phyloP scores from a whole-genome alignment of 2,113 vertebrate genomes.

The Oncorhynchus masou region DNA sequence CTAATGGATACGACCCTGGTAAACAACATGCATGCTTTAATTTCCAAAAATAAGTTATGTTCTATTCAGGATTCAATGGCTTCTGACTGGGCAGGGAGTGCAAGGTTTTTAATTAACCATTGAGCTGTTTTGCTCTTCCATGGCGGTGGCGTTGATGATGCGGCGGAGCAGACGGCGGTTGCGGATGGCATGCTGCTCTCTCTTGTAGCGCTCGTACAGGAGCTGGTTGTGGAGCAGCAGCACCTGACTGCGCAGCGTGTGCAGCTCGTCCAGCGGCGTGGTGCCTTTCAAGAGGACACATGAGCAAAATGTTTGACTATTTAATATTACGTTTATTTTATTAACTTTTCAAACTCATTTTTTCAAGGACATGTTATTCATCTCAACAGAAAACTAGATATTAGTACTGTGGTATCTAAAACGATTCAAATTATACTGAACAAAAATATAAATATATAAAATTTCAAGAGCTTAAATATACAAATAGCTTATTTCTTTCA shows the following conservation, averaged over 20 bases:
- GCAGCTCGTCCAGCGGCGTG: constrained; percentile 84
- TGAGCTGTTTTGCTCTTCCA: constrained; percentile 89
- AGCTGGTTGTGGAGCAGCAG: constrained; percentile 89
- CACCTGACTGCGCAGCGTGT: constrained; percentile 84
- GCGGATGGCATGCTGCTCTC: constrained; percentile 91
- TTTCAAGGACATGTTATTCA: too few species aligned
- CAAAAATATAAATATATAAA: too few species aligned
- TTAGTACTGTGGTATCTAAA: too few species aligned
- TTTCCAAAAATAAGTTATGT: too few species aligned
- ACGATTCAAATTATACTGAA: too few species aligned
- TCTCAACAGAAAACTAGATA: too few species aligned
- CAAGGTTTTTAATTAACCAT: constrained; percentile 78
- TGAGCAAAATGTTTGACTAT: neutral
- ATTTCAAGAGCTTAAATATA: too few species aligned
- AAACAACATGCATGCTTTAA: neutral
- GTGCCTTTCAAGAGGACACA: constrained; percentile 71
- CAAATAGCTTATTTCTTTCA: too few species aligned
- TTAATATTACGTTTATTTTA: too few species aligned
- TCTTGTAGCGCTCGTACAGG: constrained; percentile 89
- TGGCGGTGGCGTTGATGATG: constrained; percentile 82
- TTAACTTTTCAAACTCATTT: too few species aligned
- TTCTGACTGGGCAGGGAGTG: too few species aligned
- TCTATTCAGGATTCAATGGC: too few species aligned
- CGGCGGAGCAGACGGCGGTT: constrained; percentile 89
- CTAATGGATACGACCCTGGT: neutral